Evolutionary conservation across 2,797 vertebrate species (phyloP).

Genomic region (Hapalemur alaotrensis): DNA sequence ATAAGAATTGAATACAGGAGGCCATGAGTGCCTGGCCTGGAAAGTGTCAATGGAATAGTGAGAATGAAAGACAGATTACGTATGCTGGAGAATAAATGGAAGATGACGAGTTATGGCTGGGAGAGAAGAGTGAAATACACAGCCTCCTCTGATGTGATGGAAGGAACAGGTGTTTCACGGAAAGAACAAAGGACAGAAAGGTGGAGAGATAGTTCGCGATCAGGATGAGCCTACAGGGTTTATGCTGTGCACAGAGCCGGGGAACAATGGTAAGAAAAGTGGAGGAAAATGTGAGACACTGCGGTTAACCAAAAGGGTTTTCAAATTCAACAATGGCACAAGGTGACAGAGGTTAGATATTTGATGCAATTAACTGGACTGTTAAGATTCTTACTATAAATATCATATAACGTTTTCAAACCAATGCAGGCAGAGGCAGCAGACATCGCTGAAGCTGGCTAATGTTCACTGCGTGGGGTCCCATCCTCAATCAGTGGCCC

Average conservation of each 20-base stretch:
- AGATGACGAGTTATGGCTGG: background rate
- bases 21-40: background rate
- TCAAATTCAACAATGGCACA: background rate
- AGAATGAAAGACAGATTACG: background rate
- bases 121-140: background rate
- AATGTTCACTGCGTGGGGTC: background rate
- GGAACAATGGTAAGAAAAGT: background rate
- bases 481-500: background rate
- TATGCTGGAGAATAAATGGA: background rate
- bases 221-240: background rate
- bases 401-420: background rate
- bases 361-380: background rate
- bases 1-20: background rate
- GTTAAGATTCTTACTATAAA: background rate
- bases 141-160: background rate
- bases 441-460: background rate
- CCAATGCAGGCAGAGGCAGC: background rate
- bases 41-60: background rate
- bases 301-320: background rate
- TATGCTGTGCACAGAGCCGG: fast-evolving
- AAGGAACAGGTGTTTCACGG: background rate
- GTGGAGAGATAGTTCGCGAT: background rate
- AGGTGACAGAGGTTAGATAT: background rate
- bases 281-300: background rate
- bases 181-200: background rate